phyloP scores from a whole-genome alignment of 2,888 invertebrate genomes.

The Monochamus alternatus region DNA sequence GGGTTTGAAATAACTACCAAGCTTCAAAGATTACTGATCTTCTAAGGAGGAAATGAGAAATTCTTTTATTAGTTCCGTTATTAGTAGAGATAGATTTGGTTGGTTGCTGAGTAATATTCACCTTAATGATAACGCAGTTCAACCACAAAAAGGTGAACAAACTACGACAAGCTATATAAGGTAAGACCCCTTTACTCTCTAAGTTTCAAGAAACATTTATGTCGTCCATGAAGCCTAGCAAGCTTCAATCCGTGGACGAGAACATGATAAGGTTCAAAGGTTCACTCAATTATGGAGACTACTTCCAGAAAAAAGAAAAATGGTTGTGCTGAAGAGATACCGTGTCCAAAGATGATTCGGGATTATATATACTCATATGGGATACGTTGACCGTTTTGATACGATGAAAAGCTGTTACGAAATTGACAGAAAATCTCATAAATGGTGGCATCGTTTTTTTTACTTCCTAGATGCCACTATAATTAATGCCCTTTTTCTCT shows the following conservation, averaged over 20 bases:
- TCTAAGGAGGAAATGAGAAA: constrained; percentile 7
- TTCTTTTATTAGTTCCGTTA: constrained; percentile 30
- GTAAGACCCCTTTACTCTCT: constrained; percentile 44
- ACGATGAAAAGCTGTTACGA: constrained; percentile 27
- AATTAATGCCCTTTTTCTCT: constrained; percentile 20
- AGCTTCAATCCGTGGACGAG: constrained; percentile 51
- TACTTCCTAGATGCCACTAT: constrained; percentile 8
- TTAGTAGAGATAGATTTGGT: constrained; percentile 31
- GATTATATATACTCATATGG: constrained; percentile 33
- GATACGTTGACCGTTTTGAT: constrained; percentile 30
- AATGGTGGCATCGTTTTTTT: constrained; percentile 14
- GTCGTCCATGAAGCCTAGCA: constrained; percentile 42
- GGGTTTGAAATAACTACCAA: constrained; percentile 22
- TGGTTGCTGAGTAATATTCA: constrained; percentile 30
- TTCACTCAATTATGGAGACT: constrained; percentile 22
- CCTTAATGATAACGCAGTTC: constrained; percentile 32
- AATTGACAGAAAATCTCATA: constrained; percentile 19
- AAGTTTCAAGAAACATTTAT: constrained; percentile 44
- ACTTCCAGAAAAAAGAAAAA: constrained; percentile 24
- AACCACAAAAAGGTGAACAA: constrained; percentile 24
- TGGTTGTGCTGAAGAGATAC: constrained; percentile 29
- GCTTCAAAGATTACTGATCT: constrained; percentile 25
- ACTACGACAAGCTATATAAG: constrained; percentile 51
- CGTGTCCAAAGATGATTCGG: constrained; percentile 21
- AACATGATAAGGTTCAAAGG: constrained; percentile 55